Percentiles rank a stretch among this genome's conserved stretches.
Conservation (phyloP, 2,113 vertebrate genomes). For the Pseudopodoces humilis region DNA sequence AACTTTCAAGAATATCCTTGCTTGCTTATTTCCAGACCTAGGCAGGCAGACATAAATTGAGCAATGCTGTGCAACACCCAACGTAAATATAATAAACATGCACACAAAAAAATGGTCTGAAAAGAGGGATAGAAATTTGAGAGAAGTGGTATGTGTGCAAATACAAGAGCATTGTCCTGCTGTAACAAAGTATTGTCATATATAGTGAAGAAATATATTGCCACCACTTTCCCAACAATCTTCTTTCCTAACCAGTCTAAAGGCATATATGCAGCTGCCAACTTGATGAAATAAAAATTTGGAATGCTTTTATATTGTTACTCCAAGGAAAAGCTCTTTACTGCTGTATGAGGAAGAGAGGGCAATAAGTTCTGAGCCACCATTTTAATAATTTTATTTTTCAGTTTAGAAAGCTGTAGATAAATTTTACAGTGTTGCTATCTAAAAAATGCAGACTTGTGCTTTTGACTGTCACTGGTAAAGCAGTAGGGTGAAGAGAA, state of each 20-base stretch:
- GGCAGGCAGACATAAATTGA: not conserved
- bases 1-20: not conserved
- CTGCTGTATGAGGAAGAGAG: not conserved
- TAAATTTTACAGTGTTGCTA: not conserved
- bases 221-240: not conserved
- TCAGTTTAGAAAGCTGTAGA: not conserved
- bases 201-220: not conserved
- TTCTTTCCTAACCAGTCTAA: not conserved
- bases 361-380: not conserved
- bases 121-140: not conserved
- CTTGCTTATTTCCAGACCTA: not conserved
- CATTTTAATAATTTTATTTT: conserved; percentile 22
- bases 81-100: not conserved
- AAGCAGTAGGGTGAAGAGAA: conserved; percentile 16
- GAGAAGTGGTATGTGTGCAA: not conserved
- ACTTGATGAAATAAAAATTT: not conserved
- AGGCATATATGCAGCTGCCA: not conserved
- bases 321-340: not conserved
- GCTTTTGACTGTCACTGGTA: not conserved
- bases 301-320: conserved; percentile 13
- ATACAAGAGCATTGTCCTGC: not conserved
- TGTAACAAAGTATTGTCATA: not conserved
- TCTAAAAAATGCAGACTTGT: conserved; percentile 19
- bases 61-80: not conserved
- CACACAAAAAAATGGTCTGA: not conserved